Evolutionary conservation across 2,888 invertebrate genomes (phyloP), one percentile per base, ranked within the genome.

Genomic region (Trissolcus japonicus): DNA sequence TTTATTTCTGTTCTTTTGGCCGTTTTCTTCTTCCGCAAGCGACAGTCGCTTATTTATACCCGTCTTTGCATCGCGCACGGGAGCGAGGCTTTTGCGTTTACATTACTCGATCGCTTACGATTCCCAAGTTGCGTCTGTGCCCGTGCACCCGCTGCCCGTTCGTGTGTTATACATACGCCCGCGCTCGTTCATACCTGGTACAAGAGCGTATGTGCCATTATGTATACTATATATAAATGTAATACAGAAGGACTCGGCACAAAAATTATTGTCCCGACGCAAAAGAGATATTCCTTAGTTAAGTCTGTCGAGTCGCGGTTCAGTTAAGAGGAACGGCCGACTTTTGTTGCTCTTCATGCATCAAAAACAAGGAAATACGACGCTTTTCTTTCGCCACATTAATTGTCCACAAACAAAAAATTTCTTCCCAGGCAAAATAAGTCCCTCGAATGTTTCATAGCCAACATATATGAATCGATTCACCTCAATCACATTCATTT

Each of bases 1-100:
- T 85, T 86, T 85, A 84, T 86, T 86, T 85, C 84, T 85, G 83
- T 88, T 83, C 83, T 86, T 88, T 88, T 87, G 85, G 80, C 87
- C 85, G 86, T 88, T 88, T 88, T 88, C 86, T 88, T 86, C 88
- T 89, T 88, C 89, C 88, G 89, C 88, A 89, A 89, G 87, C 87
- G 89, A 88, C 89, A 89, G 89, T 86, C 87, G 87, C 87, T 89
- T 89, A 89, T 89, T 89, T 89, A 89, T 89, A 88, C 87, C 87
- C 86, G 86, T 86, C 88, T 88, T 88, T 86, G 88, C 87, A 88
- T 87, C 87, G 88, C 35, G 35, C 85, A 83, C 86, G 79, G 84
- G 84, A 84, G 87, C 86, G 83, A 83, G 85, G 82, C 86, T 85
- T 83, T 86, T 82, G 85, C 86, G 85, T 84, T 84, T 84, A 83